phyloP scores from a whole-genome alignment of 2,888 invertebrate species.

The Notodonta ziczac region DNA sequence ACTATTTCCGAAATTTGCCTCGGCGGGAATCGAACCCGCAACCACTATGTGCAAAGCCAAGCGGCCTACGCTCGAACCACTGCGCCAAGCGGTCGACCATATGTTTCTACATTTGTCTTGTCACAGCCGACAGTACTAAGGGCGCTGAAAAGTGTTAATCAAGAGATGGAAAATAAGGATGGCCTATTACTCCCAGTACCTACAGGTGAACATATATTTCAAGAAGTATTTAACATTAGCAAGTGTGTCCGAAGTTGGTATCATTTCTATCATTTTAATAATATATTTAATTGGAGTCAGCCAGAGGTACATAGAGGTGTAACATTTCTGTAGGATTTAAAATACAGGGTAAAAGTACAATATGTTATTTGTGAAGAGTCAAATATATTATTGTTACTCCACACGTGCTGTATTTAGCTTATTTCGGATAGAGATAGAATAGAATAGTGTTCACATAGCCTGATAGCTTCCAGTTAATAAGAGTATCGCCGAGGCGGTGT shows the following conservation, averaged over 20 bases:
- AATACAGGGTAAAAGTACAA: not conserved
- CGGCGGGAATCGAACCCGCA: too few relatives aligned
- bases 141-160: not conserved
- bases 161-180: not conserved
- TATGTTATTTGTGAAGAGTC: not conserved
- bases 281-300: not conserved
- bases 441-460: slow-evolving; percentile 20
- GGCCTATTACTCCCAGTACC: not conserved
- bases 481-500: not conserved
- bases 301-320: not conserved
- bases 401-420: slow-evolving; percentile 35
- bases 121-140: not conserved
- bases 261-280: not conserved
- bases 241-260: not conserved
- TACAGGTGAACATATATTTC: too few relatives aligned
- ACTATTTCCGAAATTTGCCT: too few relatives aligned
- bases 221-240: not conserved
- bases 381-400: slow-evolving; percentile 11
- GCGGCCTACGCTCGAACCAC: too few relatives aligned
- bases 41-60: too few relatives aligned
- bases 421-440: slow-evolving; percentile 24
- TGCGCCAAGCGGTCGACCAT: too few relatives aligned
- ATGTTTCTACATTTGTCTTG: not conserved
- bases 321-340: not conserved
- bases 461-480: slow-evolving; percentile 22